These are phyloP conservation scores for Anoplopoma fimbria DNA, from an alignment of 2,113 vertebrate genomes.

Conservation along the genomic window DNA sequence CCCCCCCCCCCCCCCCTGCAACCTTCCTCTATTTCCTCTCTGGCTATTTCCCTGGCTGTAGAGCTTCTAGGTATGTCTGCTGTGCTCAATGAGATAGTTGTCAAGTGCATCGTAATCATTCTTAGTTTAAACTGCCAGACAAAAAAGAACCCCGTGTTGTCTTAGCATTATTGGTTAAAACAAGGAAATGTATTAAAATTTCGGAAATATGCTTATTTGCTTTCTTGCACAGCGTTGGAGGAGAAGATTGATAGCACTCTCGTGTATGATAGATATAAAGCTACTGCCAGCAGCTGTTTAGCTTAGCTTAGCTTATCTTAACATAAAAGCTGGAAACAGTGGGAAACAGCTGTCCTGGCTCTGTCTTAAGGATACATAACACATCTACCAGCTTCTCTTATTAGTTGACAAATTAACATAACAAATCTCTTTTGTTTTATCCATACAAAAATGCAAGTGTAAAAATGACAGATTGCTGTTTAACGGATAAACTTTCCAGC, in stretches of 20 bases:
- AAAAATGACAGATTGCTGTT: neutral
- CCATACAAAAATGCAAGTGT: neutral
- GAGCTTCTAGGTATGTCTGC: conserved; percentile 80
- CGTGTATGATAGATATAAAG: neutral
- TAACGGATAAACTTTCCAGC: neutral
- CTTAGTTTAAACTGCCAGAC: conserved; percentile 39
- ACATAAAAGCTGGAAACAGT: neutral
- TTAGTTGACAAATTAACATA: neutral
- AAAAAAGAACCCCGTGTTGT: conserved; percentile 24
- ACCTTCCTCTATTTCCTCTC: conserved; percentile 45
- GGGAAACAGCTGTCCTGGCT: neutral
- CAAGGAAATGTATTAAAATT: neutral
- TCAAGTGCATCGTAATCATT: conserved; percentile 28
- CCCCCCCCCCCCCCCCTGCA: conserved; percentile 21
- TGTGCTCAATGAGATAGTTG: conserved; percentile 16
- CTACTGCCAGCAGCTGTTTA: neutral
- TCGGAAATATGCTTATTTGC: neutral
- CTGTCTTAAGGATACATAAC: neutral
- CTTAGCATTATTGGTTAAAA: conserved; percentile 13
- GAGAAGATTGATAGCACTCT: neutral
- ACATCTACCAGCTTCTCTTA: neutral
- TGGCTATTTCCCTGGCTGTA: conserved; percentile 61
- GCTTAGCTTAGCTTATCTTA: neutral
- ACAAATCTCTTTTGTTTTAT: neutral
- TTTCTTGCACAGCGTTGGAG: neutral